These are phyloP conservation scores for Strigamia transsilvanica DNA, from an alignment of 2,888 invertebrate species.

Conservation along the genomic window DNA sequence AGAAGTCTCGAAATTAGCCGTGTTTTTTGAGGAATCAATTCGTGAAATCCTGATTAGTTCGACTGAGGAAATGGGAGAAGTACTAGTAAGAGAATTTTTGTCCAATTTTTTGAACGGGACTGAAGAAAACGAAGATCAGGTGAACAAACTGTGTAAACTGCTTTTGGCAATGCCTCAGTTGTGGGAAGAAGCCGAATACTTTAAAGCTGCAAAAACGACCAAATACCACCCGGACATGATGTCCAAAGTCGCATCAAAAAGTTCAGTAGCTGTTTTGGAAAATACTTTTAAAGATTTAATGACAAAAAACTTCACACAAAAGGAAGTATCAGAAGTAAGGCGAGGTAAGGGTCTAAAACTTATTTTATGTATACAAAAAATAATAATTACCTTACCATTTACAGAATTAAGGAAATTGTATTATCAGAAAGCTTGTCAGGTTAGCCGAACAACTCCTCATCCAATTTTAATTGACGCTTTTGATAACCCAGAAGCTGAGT, in stretches of 20 bases:
- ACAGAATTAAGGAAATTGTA: neutral
- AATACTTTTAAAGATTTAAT: neutral
- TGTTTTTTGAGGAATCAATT: constrained; percentile 15
- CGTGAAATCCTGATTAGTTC: neutral
- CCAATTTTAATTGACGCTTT: neutral
- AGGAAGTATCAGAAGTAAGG: neutral
- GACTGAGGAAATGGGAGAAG: constrained; percentile 1
- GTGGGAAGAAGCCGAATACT: neutral
- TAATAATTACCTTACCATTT: neutral
- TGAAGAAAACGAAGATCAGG: constrained; percentile 5
- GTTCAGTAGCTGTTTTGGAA: neutral
- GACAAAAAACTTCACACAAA: neutral
- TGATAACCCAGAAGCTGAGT: neutral
- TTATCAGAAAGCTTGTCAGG: neutral
- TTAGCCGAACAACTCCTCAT: neutral
- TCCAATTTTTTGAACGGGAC: neutral
- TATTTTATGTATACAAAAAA: neutral
- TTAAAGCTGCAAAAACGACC: neutral
- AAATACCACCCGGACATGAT: neutral
- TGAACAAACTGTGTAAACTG: neutral
- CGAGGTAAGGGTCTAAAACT: neutral
- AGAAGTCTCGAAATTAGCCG: neutral
- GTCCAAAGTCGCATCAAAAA: neutral
- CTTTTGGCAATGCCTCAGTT: neutral
- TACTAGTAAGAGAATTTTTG: neutral